Evolutionary conservation across 1,140 invertebrate species (phyloP), one percentile per base, ranked within the genome.

Genomic region (Halotydeus destructor): DNA sequence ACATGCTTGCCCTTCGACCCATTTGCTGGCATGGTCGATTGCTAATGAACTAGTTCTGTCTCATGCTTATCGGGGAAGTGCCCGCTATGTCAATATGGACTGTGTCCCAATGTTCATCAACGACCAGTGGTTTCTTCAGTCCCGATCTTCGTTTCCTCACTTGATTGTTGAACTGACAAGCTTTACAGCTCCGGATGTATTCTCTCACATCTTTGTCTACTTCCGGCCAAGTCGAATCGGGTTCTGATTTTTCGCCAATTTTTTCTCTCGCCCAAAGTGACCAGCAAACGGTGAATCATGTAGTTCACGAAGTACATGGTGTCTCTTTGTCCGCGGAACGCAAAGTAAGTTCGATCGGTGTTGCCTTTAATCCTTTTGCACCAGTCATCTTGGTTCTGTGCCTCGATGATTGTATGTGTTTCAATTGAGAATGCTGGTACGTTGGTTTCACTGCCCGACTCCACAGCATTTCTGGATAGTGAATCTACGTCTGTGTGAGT

Each of bases 61-160:
- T 31, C 21, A 43, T 22, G 8, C 50, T 48, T 1, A 24, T 26
- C 12, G 41, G 44, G 9, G 53, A 34, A 12, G 48, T 46, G 1
- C 53, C 53, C 14, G 49, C 14, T 27, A 56, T 48, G 41, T 57
- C 53, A 14, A 56, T 41, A 18, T 51, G 51, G 5, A 51, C 34
- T n/a, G 42, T 46, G n/a, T 50, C 46, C 18, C 49, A 31, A 3
- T 52, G 50, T 34, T 9, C 35, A 8, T 38, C 39, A n/a, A 23
- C 14, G 28, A 24, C 38, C 41, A 18, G 43, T 38, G 25, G 44
- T 27, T 35, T 48, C 26, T 24, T 31, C 31, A 24, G 41, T 35
- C 43, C 42, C 36, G n/a, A n/a, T 16, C 30, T 23, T 4, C n/a
- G 38, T 11, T 25, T 24, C 3, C 5, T 19, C 11, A 14, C 11